These are phyloP conservation scores for Probosciger aterrimus DNA, from an alignment of 2,113 vertebrate species.

Conservation along the genomic window DNA sequence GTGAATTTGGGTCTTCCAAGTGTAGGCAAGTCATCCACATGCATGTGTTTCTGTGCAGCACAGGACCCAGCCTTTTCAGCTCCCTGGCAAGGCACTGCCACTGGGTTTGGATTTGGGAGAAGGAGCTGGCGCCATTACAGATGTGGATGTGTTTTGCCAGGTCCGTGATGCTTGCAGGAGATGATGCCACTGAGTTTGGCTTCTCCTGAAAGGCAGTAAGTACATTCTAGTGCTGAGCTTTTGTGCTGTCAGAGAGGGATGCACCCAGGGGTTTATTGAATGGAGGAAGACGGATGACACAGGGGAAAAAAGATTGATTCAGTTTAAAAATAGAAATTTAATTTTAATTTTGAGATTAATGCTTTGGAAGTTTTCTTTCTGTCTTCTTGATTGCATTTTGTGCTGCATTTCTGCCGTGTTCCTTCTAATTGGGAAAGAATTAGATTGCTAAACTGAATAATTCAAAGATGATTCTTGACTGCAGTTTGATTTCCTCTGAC, in stretches of 20 bases:
- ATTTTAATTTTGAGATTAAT: not conserved
- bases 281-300: not conserved
- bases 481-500: not conserved
- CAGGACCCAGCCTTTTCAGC: not conserved
- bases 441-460: not conserved
- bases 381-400: not conserved
- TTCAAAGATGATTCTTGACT: not conserved
- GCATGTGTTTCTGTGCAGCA: not conserved
- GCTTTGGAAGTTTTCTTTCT: not conserved
- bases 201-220: not conserved
- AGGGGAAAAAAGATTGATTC: rapidly evolving
- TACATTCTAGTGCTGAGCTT: not conserved
- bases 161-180: not conserved
- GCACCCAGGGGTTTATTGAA: not conserved
- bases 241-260: not conserved
- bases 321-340: not conserved
- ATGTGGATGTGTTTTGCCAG: not conserved
- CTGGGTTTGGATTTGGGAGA: not conserved
- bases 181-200: not conserved
- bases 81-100: not conserved
- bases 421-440: not conserved
- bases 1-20: not conserved
- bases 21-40: not conserved
- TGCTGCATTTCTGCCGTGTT: not conserved
- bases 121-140: not conserved